A percentile compares a stretch with the other conserved stretches of the same genome.
Evolutionary conservation across 1,140 invertebrate genomes (phyloP).

Genomic region (Ceratina australensis): DNA sequence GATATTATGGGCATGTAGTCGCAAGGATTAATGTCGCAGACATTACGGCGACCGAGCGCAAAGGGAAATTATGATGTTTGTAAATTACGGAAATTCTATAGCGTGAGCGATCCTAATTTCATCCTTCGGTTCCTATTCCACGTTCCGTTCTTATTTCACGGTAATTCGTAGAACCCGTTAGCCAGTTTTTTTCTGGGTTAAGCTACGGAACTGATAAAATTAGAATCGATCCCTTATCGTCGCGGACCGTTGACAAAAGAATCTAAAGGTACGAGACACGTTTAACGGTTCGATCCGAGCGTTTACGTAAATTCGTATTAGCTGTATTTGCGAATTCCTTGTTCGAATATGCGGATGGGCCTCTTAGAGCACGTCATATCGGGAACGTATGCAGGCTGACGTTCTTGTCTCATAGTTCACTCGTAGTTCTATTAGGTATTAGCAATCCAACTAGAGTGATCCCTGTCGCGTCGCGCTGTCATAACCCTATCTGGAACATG

Average conservation of each 20-base stretch:
- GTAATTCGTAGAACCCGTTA: too few species aligned
- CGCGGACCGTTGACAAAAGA: too few species aligned
- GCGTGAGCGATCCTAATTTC: too few species aligned
- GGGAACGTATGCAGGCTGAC: not conserved
- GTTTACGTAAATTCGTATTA: not conserved
- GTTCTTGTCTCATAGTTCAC: constrained; percentile 30
- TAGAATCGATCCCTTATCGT: too few species aligned
- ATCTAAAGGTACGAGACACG: too few species aligned
- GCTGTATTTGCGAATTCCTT: too few species aligned
- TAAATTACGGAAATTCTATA: too few species aligned
- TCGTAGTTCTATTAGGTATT: constrained; percentile 58
- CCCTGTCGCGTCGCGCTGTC: constrained; percentile 44
- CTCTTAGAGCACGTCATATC: not conserved
- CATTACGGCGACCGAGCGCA: not conserved
- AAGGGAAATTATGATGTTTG: constrained; percentile 12
- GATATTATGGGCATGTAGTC: not conserved
- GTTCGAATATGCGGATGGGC: not conserved
- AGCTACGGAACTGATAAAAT: too few species aligned
- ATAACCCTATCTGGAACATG: constrained; percentile 53
- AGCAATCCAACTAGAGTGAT: constrained; percentile 57
- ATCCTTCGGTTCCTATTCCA: too few species aligned
- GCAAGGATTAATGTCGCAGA: not conserved
- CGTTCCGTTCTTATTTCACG: too few species aligned
- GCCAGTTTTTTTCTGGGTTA: too few species aligned
- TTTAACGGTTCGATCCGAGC: too few species aligned